These are phyloP conservation scores for Criorhina ranunculi DNA, from an alignment of 2,888 invertebrate species.

Conservation along the genomic window DNA sequence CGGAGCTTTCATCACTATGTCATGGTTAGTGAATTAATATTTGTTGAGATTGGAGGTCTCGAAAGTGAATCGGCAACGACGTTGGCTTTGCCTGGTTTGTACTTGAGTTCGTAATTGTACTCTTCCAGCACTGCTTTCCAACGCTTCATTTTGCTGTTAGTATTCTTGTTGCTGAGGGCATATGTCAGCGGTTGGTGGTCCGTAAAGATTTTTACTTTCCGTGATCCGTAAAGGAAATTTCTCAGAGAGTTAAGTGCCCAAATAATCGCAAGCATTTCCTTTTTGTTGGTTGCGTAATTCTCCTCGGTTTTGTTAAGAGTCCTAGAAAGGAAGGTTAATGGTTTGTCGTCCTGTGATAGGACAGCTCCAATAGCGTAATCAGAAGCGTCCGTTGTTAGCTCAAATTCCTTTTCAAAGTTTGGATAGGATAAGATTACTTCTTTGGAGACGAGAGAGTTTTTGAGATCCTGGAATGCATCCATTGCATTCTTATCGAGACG, in stretches of 20 bases:
- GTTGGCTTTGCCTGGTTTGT: constrained; percentile 55
- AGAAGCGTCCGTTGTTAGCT: no score
- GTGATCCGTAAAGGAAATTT: constrained; percentile 42
- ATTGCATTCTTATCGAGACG: neutral
- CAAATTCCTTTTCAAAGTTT: no score
- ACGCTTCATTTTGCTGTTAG: constrained; percentile 49
- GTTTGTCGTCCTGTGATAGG: no score
- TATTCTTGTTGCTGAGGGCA: neutral
- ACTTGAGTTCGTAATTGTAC: constrained; percentile 50
- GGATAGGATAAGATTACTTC: constrained; percentile 11
- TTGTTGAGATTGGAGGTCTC: neutral
- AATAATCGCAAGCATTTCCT: constrained; percentile 2
- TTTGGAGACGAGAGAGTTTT: neutral
- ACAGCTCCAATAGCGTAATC: no score
- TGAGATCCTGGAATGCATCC: neutral
- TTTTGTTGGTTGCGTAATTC: no score
- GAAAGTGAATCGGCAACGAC: constrained; percentile 51
- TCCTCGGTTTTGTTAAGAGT: no score
- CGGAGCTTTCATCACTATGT: neutral
- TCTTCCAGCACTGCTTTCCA: constrained; percentile 68
- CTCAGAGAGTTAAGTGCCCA: constrained; percentile 39
- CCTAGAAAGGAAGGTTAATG: no score
- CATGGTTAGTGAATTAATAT: neutral
- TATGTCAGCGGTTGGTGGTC: constrained; percentile 57
- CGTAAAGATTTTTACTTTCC: constrained; percentile 40